Evolutionary conservation across 92 coral and sea anemone genomes (phyloP).

Genomic region (Muricea muricata): DNA sequence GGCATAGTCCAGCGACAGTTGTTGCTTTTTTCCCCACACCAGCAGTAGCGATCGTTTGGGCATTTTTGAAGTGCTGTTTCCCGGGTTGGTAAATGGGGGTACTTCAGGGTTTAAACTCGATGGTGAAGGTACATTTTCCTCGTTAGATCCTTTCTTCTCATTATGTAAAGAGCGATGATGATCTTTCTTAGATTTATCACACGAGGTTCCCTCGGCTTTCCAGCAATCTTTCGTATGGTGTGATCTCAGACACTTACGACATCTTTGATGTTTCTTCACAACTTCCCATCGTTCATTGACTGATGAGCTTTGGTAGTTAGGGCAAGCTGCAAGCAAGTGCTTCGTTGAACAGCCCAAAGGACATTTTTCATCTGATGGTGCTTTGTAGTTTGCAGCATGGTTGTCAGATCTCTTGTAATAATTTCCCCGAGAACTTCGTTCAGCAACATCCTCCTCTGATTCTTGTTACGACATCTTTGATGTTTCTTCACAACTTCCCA

Average conservation of each 20-base stretch:
- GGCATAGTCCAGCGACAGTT: constrained; percentile 56
- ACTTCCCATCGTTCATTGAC: constrained; percentile 68
- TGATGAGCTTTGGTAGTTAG: constrained; percentile 59
- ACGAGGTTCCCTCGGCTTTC: constrained; percentile 45
- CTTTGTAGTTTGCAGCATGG: not conserved
- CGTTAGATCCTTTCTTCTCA: constrained; percentile 27
- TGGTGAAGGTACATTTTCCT: too few relatives aligned
- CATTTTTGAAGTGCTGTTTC: not conserved
- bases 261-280: constrained; percentile 56
- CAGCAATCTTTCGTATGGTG: constrained; percentile 60
- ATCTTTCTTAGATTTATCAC: constrained; percentile 52
- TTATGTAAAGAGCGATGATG: constrained; percentile 65
- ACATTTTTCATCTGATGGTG: constrained; percentile 44
- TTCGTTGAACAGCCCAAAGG: constrained; percentile 64
- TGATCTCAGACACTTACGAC: constrained; percentile 64
- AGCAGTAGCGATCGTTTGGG: not conserved
- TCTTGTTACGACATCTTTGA: constrained; percentile 57
- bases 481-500: constrained; percentile 63
- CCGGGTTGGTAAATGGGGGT: not conserved
- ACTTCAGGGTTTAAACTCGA: not conserved
- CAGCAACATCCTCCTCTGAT: not conserved
- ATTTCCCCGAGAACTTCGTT: not conserved
- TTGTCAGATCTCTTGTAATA: not conserved
- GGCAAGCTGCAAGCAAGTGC: constrained; percentile 67
- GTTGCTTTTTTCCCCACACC: too few relatives aligned